phyloP scores from a whole-genome alignment of 2,113 vertebrate species.

The Callipepla squamata region DNA sequence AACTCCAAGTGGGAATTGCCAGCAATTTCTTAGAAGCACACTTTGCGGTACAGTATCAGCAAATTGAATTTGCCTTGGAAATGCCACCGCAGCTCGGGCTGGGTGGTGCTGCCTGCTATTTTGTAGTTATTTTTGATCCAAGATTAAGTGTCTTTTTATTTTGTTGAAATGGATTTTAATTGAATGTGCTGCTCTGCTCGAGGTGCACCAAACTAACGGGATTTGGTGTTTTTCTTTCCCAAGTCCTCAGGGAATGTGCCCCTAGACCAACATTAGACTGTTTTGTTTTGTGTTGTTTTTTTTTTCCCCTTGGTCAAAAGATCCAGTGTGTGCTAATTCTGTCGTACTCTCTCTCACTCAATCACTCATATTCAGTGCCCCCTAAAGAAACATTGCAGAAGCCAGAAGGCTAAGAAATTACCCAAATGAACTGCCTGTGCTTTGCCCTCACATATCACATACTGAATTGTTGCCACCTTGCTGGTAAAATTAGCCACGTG shows the following conservation, averaged over 20 bases:
- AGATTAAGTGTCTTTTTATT: constrained; percentile 62
- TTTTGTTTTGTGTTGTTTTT: constrained; percentile 29
- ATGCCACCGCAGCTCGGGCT: not conserved
- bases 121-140: constrained; percentile 22
- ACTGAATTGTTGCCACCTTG: constrained; percentile 65
- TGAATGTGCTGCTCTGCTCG: constrained; percentile 59
- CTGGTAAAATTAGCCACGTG: constrained; percentile 63
- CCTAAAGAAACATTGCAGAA: constrained; percentile 74
- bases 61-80: constrained; percentile 60
- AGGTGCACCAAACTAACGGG: constrained; percentile 64
- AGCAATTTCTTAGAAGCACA: constrained; percentile 33
- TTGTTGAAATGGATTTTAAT: constrained; percentile 60
- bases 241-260: constrained; percentile 67
- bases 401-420: constrained; percentile 67
- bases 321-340: constrained; percentile 77
- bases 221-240: constrained; percentile 75
- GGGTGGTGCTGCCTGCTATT: constrained; percentile 36
- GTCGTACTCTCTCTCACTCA: constrained; percentile 66
- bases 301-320: constrained; percentile 70
- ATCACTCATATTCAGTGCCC: constrained; percentile 71
- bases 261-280: constrained; percentile 66
- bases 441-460: constrained; percentile 50
- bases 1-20: constrained; percentile 22
- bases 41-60: constrained; percentile 35
- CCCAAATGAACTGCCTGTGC: constrained; percentile 67